phyloP scores from a whole-genome alignment of 2,888 invertebrate species.

The Bruchidius siliquastri region DNA sequence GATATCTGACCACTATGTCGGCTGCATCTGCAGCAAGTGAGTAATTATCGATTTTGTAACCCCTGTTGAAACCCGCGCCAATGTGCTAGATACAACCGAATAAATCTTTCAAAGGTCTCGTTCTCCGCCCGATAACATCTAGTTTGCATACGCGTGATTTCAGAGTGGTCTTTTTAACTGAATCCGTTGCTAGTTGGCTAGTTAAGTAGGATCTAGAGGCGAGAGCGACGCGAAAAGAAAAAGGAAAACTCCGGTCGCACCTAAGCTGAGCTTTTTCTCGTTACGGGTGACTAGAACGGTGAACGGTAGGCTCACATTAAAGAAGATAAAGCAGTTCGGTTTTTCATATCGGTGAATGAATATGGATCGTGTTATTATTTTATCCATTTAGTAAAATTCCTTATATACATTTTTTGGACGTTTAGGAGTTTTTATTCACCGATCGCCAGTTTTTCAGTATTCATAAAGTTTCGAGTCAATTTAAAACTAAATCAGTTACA shows the following conservation, averaged over 20 bases:
- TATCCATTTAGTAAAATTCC: too few species aligned
- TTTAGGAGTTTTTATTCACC: too few species aligned
- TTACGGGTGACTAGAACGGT: neutral
- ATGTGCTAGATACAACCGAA: neutral
- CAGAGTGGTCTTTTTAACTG: slow-evolving; percentile 10
- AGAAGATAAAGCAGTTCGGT: neutral
- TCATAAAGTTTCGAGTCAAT: too few species aligned
- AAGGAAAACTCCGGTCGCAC: neutral
- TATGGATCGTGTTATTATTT: neutral
- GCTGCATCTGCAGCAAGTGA: too few species aligned
- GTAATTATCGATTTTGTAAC: neutral
- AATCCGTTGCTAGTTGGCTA: slow-evolving; percentile 4
- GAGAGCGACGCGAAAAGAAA: neutral
- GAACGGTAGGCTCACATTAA: neutral
- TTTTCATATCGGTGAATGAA: neutral
- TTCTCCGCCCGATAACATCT: slow-evolving; percentile 10
- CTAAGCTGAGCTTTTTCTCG: neutral
- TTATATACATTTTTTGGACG: too few species aligned
- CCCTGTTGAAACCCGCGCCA: neutral
- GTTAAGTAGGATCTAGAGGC: slow-evolving; percentile 3
- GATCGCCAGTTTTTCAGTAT: too few species aligned
- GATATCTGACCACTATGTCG: too few species aligned
- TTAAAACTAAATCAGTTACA: too few species aligned
- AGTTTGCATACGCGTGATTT: slow-evolving; percentile 16
- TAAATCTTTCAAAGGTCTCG: neutral